Evolutionary conservation across 1,140 invertebrate genomes (phyloP).

Genomic region (Bemisia tabaci): DNA sequence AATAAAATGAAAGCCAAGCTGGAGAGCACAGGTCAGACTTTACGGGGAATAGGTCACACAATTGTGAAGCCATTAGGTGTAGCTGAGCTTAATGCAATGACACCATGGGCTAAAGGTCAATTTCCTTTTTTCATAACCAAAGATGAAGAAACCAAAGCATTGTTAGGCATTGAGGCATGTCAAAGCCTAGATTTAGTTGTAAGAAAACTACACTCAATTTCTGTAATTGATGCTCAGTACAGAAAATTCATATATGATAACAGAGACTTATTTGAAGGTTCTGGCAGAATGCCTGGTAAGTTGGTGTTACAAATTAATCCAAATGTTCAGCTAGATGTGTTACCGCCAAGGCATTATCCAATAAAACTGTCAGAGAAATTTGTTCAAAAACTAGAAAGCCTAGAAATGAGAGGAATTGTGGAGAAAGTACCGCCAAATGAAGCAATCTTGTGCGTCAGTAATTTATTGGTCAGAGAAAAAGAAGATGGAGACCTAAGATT

Average conservation of each 20-base stretch:
- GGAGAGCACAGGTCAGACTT: constrained; percentile 7
- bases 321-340: constrained; percentile 15
- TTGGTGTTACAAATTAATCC: constrained; percentile 15
- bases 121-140: constrained; percentile 10
- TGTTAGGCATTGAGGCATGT: constrained; percentile 15
- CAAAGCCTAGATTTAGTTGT: constrained; percentile 13
- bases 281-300: constrained; percentile 15
- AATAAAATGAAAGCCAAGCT: constrained; percentile 10
- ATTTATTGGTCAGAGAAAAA: constrained; percentile 28
- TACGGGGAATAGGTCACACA: constrained; percentile 9
- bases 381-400: not conserved
- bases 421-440: constrained; percentile 1
- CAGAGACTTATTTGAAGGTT: constrained; percentile 17
- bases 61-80: constrained; percentile 10
- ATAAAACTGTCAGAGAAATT: constrained; percentile 15
- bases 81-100: constrained; percentile 4
- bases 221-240: too few relatives aligned
- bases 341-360: constrained; percentile 18
- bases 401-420: not conserved
- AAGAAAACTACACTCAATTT: not conserved
- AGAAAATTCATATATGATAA: constrained; percentile 11
- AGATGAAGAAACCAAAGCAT: not conserved
- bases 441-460: constrained; percentile 26
- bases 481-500: constrained; percentile 23
- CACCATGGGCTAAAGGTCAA: not conserved